These are phyloP conservation scores for Sebastes hubbsi DNA, from an alignment of 2,797 vertebrate species.

Conservation along the genomic window DNA sequence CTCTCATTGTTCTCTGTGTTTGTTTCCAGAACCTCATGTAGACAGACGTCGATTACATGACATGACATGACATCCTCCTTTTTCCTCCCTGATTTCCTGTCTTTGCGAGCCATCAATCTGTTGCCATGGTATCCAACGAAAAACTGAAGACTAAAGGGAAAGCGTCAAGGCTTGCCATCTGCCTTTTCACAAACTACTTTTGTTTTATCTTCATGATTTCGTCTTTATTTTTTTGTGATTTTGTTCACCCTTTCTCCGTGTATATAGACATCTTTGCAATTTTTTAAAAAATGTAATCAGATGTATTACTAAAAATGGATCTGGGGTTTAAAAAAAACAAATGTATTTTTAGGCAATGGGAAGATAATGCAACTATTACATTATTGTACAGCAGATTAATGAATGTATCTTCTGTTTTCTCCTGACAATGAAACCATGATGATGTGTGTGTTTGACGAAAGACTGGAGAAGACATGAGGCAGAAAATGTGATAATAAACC, in stretches of 20 bases:
- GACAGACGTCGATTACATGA: slow-evolving; percentile 47
- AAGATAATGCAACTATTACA: slow-evolving; percentile 45
- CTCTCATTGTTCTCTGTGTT: slow-evolving; percentile 28
- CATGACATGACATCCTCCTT: slow-evolving; percentile 33
- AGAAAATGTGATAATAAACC: slow-evolving; percentile 43
- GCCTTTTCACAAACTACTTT: slow-evolving; percentile 67
- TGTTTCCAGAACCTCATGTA: slow-evolving; percentile 83
- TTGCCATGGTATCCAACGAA: slow-evolving; percentile 65
- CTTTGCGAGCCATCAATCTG: slow-evolving; percentile 61
- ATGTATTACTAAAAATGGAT: slow-evolving; percentile 51
- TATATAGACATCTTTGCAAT: slow-evolving; percentile 71
- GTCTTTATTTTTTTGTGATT: slow-evolving; percentile 55
- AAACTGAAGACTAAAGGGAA: slow-evolving; percentile 66
- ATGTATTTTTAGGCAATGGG: slow-evolving; percentile 75
- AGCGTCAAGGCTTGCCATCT: slow-evolving; percentile 66
- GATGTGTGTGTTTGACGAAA: slow-evolving; percentile 58
- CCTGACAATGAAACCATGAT: slow-evolving; percentile 69
- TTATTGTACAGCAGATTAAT: slow-evolving; percentile 78
- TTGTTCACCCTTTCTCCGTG: slow-evolving; percentile 47
- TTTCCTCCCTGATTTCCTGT: slow-evolving; percentile 45
- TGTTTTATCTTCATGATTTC: slow-evolving; percentile 48
- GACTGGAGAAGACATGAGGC: slow-evolving; percentile 48
- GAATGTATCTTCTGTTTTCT: slow-evolving; percentile 84
- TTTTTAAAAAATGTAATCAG: slow-evolving; percentile 64
- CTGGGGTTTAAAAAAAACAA: slow-evolving; percentile 40